Conservation (phyloP, 2,888 invertebrate genomes). For the Tillus elongatus region DNA sequence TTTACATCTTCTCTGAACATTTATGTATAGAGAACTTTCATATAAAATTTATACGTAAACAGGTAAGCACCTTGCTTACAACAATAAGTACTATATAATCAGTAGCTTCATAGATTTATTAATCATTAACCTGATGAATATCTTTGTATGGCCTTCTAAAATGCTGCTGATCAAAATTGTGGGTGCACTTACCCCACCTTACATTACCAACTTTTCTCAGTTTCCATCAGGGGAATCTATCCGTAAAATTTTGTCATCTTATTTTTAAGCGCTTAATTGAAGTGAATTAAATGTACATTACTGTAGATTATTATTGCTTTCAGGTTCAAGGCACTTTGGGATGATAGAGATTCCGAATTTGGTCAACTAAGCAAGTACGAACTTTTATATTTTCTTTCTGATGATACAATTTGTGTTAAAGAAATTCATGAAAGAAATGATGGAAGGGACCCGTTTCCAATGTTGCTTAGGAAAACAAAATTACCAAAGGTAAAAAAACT, state of each 20-base stretch:
- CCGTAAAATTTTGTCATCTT: slow-evolving; percentile 7
- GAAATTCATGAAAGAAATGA: slow-evolving; percentile 63
- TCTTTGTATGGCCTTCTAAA: no score
- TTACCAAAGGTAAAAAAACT: slow-evolving; percentile 57
- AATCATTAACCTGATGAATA: no score
- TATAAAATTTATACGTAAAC: no score
- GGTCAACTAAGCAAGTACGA: slow-evolving; percentile 57
- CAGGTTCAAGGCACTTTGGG: slow-evolving; percentile 61
- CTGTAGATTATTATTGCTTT: slow-evolving; percentile 6
- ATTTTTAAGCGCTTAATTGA: not conserved
- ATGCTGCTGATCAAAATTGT: no score
- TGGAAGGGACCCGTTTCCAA: slow-evolving; percentile 68
- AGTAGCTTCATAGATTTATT: no score
- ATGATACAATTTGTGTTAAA: slow-evolving; percentile 71
- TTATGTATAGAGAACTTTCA: no score
- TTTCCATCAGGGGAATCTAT: not conserved
- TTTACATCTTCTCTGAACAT: no score
- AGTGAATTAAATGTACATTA: not conserved
- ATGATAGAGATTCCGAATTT: slow-evolving; percentile 51
- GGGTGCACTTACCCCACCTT: no score
- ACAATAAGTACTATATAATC: no score
- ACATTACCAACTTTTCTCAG: not conserved
- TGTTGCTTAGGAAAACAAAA: slow-evolving; percentile 65
- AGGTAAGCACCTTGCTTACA: no score
- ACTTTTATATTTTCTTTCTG: slow-evolving; percentile 69